Evolutionary conservation across 2,113 vertebrate genomes (phyloP), one percentile per base, ranked within the genome.

Genomic region (Azemiops feae): DNA sequence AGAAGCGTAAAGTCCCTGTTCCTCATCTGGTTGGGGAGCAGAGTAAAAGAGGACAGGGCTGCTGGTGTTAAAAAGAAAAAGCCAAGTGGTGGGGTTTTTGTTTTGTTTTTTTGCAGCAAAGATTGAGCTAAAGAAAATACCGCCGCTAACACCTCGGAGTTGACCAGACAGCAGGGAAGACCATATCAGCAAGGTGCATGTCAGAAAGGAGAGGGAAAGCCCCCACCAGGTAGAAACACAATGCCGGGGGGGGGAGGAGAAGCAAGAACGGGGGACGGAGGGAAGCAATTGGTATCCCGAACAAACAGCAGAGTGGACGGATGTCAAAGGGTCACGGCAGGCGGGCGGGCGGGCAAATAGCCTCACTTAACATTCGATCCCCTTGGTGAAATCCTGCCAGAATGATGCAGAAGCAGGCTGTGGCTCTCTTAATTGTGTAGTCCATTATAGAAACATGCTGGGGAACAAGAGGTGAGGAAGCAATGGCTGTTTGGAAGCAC

Each of bases 101-200:
- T 50, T 50, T 47, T 45, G n/a, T 81, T 57, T 57, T 47, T 1
- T 91, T 95, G 92, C 90, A 90, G 60, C 86, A 45, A 87, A 95
- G 95, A 95, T 89, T 74, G 94, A 95, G 91, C 89, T 95, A 85
- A 92, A 93, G 91, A 88, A 94, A 93, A 11, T 55, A 52, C 81
- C 14, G 85, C 94, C 93, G 90, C 91, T 94, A 94, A 96, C 93
- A 55, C 52, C 23, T 50, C 87, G 4, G 92, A 95, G 92, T 94
- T 96, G 94, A 22, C 52, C 39, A 69, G 85, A 93, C 94, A 91
- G 92, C 92, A 47, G 93, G 6, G 58, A 18, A 16, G 8, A 57
- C 81, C 45, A 22, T 30, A 27, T 0, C 1, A 50, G 87, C 2
- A 69, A 3, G 89, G 2, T 20, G 52, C 93, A 5, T 30, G 14